Evolutionary conservation across 2,113 vertebrate genomes (phyloP).

Genomic region (Dolichotis patagonum): DNA sequence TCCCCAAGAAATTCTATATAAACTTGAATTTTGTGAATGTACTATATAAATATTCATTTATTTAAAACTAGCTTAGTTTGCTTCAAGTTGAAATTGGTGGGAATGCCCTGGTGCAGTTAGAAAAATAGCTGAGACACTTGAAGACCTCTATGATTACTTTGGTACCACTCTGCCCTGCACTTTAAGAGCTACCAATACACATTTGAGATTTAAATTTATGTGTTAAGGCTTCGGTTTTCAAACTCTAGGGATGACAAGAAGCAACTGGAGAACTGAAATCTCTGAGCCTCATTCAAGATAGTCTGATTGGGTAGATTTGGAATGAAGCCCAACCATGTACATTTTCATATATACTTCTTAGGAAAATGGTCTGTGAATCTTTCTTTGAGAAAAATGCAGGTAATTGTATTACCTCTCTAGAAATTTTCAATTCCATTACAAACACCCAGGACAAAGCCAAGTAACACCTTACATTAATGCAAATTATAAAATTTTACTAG

Average conservation of each 20-base stretch:
- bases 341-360: not conserved
- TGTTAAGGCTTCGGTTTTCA: not conserved
- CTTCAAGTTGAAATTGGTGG: slow-evolving; percentile 9
- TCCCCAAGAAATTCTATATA: not conserved
- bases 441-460: not conserved
- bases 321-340: not conserved
- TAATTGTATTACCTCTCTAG: not conserved
- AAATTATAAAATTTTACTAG: not conserved
- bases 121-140: not conserved
- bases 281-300: not conserved
- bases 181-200: slow-evolving; percentile 14
- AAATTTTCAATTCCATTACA: not conserved
- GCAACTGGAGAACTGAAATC: not conserved
- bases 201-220: not conserved
- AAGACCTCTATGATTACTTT: not conserved
- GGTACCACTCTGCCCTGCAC: not conserved
- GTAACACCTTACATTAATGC: not conserved
- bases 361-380: not conserved
- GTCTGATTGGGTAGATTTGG: slow-evolving; percentile 6
- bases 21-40: slow-evolving; percentile 47
- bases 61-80: slow-evolving; percentile 37
- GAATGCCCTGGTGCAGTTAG: not conserved
- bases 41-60: slow-evolving; percentile 58
- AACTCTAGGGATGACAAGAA: not conserved
- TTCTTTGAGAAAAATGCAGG: slow-evolving; percentile 41